phyloP scores from a whole-genome alignment of 1,140 invertebrate species.

The Scaptomyza montana region DNA sequence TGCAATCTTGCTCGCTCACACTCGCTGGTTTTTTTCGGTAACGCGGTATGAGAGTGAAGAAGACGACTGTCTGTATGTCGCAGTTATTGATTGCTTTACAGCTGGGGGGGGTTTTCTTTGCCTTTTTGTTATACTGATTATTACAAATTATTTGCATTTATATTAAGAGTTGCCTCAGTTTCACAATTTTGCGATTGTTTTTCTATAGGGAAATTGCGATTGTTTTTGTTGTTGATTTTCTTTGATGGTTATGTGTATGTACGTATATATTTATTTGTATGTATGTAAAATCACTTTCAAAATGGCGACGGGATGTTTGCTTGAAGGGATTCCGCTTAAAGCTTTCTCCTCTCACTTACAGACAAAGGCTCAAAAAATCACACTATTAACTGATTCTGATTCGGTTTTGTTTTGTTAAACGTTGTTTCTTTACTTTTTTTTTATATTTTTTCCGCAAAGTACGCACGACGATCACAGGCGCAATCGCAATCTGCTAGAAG shows the following conservation, averaged over 20 bases:
- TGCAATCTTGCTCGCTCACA: slow-evolving; percentile 49
- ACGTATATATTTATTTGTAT: slow-evolving; percentile 51
- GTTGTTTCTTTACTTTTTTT: slow-evolving; percentile 55
- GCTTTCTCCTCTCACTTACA: slow-evolving; percentile 77
- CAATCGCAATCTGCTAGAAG: slow-evolving; percentile 25
- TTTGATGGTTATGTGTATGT: slow-evolving; percentile 56
- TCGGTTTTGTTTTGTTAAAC: slow-evolving; percentile 65
- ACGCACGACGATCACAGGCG: slow-evolving; percentile 46
- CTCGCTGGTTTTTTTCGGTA: slow-evolving; percentile 27
- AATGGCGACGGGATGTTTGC: slow-evolving; percentile 78
- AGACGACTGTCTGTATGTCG: slow-evolving; percentile 67
- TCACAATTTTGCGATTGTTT: slow-evolving; percentile 54
- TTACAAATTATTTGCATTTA: slow-evolving; percentile 58
- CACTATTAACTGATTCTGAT: slow-evolving; percentile 74
- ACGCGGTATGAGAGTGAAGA: slow-evolving; percentile 53
- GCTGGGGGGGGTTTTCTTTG: slow-evolving; percentile 64
- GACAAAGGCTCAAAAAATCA: slow-evolving; percentile 81
- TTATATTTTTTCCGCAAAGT: slow-evolving; percentile 60
- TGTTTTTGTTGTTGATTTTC: slow-evolving; percentile 54
- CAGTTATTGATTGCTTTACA: slow-evolving; percentile 70
- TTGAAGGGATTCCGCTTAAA: slow-evolving; percentile 79
- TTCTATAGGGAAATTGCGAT: slow-evolving; percentile 48
- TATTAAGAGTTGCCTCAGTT: slow-evolving; percentile 67
- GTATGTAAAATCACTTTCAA: slow-evolving; percentile 80
- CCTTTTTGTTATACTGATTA: slow-evolving; percentile 71